These are phyloP conservation scores for Eristalinus aeneus DNA, from an alignment of 2,888 invertebrate genomes.

Conservation along the genomic window DNA sequence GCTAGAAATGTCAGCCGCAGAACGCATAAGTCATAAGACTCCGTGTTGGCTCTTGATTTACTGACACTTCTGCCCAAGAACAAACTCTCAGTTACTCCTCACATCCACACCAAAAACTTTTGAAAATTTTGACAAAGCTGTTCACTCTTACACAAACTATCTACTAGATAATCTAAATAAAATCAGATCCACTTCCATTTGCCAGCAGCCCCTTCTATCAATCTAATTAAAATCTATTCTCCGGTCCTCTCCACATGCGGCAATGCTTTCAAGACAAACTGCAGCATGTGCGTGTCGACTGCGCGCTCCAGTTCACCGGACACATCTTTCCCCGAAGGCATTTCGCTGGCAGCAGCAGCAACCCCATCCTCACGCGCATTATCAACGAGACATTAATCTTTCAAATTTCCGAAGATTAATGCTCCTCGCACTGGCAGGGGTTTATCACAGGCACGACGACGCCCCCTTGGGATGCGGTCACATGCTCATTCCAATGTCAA, in stretches of 20 bases:
- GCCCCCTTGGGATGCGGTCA: conserved; percentile 35
- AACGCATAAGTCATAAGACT: too few species aligned
- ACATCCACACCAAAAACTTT: too few species aligned
- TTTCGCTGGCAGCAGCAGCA: neutral
- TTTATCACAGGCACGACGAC: conserved; percentile 33
- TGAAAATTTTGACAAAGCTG: too few species aligned
- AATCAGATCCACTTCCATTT: neutral
- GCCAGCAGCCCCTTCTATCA: neutral
- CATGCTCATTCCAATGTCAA: conserved; percentile 6
- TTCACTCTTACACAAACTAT: too few species aligned
- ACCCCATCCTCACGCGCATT: neutral
- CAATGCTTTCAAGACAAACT: neutral
- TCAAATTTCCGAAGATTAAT: conserved; percentile 53
- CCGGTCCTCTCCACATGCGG: neutral
- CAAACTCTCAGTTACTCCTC: too few species aligned
- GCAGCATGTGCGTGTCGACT: conserved; percentile 40
- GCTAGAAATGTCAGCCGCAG: too few species aligned
- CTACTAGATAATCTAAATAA: too few species aligned
- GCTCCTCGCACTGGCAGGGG: neutral
- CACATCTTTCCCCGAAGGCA: neutral
- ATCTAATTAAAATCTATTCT: neutral
- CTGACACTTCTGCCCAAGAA: too few species aligned
- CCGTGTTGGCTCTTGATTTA: too few species aligned
- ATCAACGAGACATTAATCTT: conserved; percentile 56
- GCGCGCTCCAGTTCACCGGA: conserved; percentile 36